Percentiles rank a stretch among this genome's conserved stretches.
phyloP scores from a whole-genome alignment of 1,140 invertebrate genomes.

The Pemphigus obesinymphae region DNA sequence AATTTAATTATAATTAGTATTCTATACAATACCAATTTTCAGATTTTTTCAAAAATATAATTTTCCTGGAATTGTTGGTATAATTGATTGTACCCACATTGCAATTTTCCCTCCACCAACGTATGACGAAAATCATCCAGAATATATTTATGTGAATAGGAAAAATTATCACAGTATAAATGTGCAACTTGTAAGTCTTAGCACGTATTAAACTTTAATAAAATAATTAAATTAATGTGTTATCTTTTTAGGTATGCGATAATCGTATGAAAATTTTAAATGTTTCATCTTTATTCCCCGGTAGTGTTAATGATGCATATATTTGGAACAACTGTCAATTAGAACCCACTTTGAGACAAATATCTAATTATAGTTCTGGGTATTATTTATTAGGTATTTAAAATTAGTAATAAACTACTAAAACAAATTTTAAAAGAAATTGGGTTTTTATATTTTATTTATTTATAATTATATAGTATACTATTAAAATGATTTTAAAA shows the following conservation, averaged over 20 bases:
- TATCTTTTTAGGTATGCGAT: neutral
- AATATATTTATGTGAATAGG: constrained; percentile 8
- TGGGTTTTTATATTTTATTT: no score
- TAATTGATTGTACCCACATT: neutral
- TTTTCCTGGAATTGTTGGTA: neutral
- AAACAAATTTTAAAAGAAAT: no score
- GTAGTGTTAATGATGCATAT: no score
- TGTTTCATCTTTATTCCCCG: neutral
- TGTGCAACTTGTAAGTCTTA: neutral
- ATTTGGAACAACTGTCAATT: neutral
- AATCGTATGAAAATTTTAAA: neutral
- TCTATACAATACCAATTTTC: neutral
- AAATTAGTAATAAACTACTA: no score
- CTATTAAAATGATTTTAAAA: neutral
- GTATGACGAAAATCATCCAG: neutral
- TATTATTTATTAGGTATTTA: neutral
- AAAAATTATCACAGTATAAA: constrained; percentile 15
- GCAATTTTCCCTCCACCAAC: neutral
- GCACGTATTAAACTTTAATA: neutral
- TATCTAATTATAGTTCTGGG: neutral
- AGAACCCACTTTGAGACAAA: neutral
- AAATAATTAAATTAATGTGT: neutral
- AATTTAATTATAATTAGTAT: neutral
- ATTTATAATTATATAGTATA: neutral
- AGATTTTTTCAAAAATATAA: neutral